Evolutionary conservation across 2,797 vertebrate genomes (phyloP).

Genomic region (Tarsius wallacei): DNA sequence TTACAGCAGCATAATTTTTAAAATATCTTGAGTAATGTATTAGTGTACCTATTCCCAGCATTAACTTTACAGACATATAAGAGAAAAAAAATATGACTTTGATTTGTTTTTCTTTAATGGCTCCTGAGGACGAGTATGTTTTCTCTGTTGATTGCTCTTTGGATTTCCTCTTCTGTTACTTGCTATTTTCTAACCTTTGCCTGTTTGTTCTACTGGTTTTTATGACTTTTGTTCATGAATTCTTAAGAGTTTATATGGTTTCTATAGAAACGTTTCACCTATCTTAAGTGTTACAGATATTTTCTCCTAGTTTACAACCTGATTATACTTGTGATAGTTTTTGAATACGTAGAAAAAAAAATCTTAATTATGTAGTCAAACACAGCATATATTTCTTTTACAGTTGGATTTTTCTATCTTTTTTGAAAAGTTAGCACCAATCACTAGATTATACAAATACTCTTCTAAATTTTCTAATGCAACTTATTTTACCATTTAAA

Average conservation of each 20-base stretch:
- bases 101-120: not conserved
- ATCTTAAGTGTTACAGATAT: not conserved
- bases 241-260: not conserved
- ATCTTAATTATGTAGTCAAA: not conserved
- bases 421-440: conserved; percentile 28
- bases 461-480: not conserved
- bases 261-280: not conserved
- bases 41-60: not conserved
- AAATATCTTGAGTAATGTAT: not conserved
- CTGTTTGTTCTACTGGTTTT: not conserved
- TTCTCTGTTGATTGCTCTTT: not conserved
- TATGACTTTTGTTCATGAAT: conserved; percentile 39
- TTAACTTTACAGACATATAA: not conserved
- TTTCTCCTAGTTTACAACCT: conserved; percentile 20
- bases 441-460: not conserved
- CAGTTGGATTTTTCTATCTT: not conserved
- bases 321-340: not conserved
- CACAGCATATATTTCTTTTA: not conserved
- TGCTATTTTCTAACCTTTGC: not conserved
- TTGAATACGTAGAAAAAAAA: conserved; percentile 22
- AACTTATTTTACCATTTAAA: conserved; percentile 12
- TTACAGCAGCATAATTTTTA: not conserved
- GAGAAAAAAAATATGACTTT: not conserved
- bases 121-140: not conserved
- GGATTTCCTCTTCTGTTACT: not conserved